Conservation (phyloP, 2,888 invertebrate species). For the Nyleta sp. region DNA sequence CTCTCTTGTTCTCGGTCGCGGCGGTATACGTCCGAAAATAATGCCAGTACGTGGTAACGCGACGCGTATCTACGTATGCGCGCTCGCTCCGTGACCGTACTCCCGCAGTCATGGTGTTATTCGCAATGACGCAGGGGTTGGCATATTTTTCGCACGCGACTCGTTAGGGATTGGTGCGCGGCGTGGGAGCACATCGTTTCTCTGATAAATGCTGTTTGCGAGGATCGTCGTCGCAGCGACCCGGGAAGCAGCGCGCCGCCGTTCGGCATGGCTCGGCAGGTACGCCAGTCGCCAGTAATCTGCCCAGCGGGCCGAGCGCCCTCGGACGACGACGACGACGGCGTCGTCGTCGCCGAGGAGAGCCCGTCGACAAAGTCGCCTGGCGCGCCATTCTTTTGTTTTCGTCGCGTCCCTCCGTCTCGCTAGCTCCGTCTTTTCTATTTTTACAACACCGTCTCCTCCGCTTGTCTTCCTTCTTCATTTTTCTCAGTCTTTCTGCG, state of each 20-base stretch:
- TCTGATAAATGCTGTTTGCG: constrained; percentile 77
- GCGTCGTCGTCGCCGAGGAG: constrained; percentile 2
- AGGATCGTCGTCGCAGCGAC: constrained; percentile 71
- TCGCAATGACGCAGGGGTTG: constrained; percentile 73
- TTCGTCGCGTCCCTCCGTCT: no score
- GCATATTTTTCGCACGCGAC: constrained; percentile 77
- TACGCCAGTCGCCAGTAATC: constrained; percentile 66
- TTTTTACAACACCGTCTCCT: constrained; percentile 43
- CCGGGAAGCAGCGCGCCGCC: constrained; percentile 45
- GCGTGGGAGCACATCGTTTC: constrained; percentile 71
- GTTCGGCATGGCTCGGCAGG: constrained; percentile 67
- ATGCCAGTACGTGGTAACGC: background rate
- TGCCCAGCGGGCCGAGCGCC: no score
- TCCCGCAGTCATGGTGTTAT: constrained; percentile 58
- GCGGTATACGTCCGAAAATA: constrained; percentile 35
- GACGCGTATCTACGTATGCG: constrained; percentile 43
- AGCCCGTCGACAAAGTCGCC: no score
- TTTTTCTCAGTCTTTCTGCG: constrained; percentile 20
- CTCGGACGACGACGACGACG: no score
- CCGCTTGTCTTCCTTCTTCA: no score
- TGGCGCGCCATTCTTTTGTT: no score
- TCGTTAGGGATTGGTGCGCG: constrained; percentile 76
- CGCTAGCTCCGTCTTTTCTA: constrained; percentile 18
- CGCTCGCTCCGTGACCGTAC: constrained; percentile 35
- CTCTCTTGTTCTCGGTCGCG: no score